phyloP scores from a whole-genome alignment of 1,140 invertebrate genomes.

The Drosophila kikkawai region DNA sequence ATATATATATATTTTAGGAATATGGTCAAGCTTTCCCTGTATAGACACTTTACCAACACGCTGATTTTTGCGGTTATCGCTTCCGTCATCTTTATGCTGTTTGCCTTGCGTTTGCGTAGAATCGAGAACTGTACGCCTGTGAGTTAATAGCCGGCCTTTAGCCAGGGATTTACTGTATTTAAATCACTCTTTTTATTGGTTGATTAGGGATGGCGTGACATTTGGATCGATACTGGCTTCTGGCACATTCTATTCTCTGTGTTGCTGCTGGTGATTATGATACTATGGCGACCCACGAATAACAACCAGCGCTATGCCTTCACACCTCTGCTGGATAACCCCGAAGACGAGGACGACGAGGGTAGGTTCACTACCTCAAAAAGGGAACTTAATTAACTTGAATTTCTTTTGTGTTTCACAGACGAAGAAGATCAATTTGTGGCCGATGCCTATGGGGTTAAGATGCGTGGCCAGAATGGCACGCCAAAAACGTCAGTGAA shows the following conservation, averaged over 20 bases:
- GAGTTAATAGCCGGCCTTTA: conserved; percentile 80
- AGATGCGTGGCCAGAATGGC: conserved; percentile 87
- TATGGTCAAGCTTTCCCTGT: conserved; percentile 95
- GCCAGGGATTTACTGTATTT: background rate
- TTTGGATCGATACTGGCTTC: conserved; percentile 97
- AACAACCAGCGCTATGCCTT: conserved; percentile 98
- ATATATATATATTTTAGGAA: conserved; percentile 87
- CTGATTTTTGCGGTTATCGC: conserved; percentile 95
- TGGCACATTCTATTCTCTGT: conserved; percentile 97
- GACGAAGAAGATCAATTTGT: conserved; percentile 92
- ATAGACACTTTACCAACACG: conserved; percentile 97
- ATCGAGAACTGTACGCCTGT: conserved; percentile 90
- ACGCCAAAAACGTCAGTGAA: conserved; percentile 50
- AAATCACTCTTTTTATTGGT: background rate
- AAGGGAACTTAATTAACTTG: background rate
- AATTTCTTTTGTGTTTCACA: background rate
- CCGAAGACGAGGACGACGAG: conserved; percentile 92
- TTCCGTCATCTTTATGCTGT: conserved; percentile 96
- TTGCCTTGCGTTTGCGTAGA: conserved; percentile 93
- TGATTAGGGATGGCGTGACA: conserved; percentile 93
- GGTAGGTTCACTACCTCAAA: conserved; percentile 52
- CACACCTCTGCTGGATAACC: conserved; percentile 94
- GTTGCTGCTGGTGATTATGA: conserved; percentile 95
- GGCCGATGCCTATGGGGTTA: conserved; percentile 94
- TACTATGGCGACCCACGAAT: conserved; percentile 96